Evolutionary conservation across 64 coral and sea anemone species (phyloP).

Genomic region (Pachyseris speciosa): DNA sequence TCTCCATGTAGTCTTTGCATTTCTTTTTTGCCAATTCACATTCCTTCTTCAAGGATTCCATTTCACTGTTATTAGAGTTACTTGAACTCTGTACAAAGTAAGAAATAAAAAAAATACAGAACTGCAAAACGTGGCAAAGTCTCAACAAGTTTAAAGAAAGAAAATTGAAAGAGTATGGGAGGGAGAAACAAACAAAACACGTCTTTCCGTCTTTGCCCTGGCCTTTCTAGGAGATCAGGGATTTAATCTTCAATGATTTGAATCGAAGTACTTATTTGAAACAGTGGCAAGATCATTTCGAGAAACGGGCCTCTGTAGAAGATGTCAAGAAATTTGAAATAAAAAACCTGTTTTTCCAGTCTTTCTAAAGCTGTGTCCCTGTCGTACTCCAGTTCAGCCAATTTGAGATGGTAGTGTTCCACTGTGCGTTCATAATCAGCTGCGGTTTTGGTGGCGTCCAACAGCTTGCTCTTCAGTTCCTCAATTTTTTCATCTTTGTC

Average conservation of each 20-base stretch:
- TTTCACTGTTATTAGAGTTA: neutral
- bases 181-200: too few species aligned
- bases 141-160: too few species aligned
- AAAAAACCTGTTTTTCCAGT: conserved; percentile 15
- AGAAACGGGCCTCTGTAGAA: too few species aligned
- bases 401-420: neutral
- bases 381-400: conserved; percentile 4
- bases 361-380: neutral
- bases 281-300: too few species aligned
- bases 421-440: neutral
- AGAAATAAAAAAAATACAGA: too few species aligned
- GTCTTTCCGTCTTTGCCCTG: too few species aligned
- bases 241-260: too few species aligned
- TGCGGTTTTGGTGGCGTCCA: neutral
- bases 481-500: conserved; percentile 1
- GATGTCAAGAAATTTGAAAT: neutral
- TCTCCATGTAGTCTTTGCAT: neutral
- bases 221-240: too few species aligned
- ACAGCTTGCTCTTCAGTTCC: neutral
- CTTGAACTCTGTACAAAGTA: neutral
- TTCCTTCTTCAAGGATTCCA: neutral
- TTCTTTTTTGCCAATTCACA: conserved; percentile 9
- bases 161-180: too few species aligned
- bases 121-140: neutral
- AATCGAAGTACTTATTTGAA: too few species aligned